phyloP scores from a whole-genome alignment of 1,140 invertebrate species.

The Bombus huntii region DNA sequence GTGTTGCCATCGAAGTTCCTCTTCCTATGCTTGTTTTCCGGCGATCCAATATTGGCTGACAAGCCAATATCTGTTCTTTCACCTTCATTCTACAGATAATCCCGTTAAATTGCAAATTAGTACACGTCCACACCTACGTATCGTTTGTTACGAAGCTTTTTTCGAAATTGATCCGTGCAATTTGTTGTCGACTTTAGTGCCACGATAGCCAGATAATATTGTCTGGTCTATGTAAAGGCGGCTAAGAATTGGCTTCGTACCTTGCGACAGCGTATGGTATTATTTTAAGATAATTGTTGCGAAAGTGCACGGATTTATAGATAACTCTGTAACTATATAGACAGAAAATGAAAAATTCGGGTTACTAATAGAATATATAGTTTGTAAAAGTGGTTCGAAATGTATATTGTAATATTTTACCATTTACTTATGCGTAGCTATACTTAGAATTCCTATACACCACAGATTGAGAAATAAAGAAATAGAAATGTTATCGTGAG shows the following conservation, averaged over 20 bases:
- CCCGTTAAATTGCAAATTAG: background rate
- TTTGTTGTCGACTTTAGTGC: background rate
- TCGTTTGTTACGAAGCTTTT: background rate
- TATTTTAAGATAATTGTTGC: background rate
- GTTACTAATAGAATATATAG: too few relatives aligned
- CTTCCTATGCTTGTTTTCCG: background rate
- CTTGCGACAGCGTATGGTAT: background rate
- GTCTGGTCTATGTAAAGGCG: background rate
- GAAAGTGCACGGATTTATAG: background rate
- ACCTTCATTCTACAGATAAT: background rate
- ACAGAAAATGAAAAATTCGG: background rate
- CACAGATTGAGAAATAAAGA: background rate
- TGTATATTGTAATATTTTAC: too few relatives aligned
- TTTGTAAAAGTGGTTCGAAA: background rate
- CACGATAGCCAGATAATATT: background rate
- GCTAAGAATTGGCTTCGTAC: background rate
- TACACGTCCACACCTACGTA: background rate
- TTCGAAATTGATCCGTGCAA: background rate
- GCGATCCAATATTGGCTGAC: background rate
- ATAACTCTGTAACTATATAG: background rate
- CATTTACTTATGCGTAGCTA: background rate
- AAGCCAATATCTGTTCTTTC: constrained; percentile 1
- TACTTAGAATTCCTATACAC: background rate
- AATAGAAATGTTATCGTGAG: background rate
- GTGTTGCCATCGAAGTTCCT: background rate